Evolutionary conservation across 2,113 vertebrate species (phyloP), one percentile per base, ranked within the genome.

Genomic region (Syngnathus floridae): DNA sequence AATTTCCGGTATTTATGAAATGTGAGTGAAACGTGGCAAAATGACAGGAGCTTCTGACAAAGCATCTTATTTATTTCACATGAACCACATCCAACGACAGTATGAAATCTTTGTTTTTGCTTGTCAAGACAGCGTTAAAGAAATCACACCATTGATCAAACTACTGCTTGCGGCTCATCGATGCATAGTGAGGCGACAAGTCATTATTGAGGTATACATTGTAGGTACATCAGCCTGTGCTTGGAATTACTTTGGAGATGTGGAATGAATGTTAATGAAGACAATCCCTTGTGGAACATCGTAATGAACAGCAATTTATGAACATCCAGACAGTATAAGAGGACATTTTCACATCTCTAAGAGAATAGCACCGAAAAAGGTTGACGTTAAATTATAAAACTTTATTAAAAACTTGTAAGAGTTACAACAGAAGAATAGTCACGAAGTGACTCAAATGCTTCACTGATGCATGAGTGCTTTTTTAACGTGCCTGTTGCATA

Each of bases 161-260:
- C 70, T 72, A 79, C 75, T 84, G 26, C 54, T 56, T 56, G 86
- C 79, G 85, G 81, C 78, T 88, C 52, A 67, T 78, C 73, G 71
- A 88, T 89, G 88, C 88, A 88, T 88, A 86, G 85, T 88, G 85
- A 81, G 82, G 84, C 84, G 75, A 84, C 74, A 79, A 61, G 79
- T 83, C 59, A 76, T 76, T 35, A 26, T 56, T 87, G 86, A 89
- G 86, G 88, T 89, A 89, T 87, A 83, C 74, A 85, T 76, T 74
- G 84, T 78, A 77, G 84, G 82, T 46, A 46, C 59, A 79, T 66
- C 26, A 56, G 26, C 78, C 84, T 89, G 87, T 88, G 86, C 87
- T 88, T 87, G 64, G 67, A 74, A 86, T 68, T 73, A 81, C 62
- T 80, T 78, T 70, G 59, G 71, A 82, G 70, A 70, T 68, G 72